phyloP scores from a whole-genome alignment of 2,888 invertebrate genomes.

The Macrostomum cliftonense region DNA sequence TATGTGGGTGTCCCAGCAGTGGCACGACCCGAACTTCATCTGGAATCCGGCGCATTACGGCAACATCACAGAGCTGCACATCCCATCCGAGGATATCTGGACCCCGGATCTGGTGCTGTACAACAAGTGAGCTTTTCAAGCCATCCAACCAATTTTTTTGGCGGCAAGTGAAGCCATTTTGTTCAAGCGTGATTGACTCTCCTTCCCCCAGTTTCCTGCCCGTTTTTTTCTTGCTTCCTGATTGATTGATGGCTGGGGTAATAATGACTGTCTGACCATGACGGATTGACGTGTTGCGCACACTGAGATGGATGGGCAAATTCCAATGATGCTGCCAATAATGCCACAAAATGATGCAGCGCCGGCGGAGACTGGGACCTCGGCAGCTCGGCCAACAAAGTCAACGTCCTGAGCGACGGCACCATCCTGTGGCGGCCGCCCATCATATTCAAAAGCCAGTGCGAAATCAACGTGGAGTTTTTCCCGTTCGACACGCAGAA shows the following conservation, averaged over 20 bases:
- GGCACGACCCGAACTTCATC: conserved; percentile 11
- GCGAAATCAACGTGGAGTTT: conserved; percentile 65
- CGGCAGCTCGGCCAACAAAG: conserved; percentile 16
- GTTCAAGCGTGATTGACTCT: too few species aligned
- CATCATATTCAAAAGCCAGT: conserved; percentile 46
- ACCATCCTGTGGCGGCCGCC: conserved; percentile 74
- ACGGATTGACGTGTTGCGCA: too few species aligned
- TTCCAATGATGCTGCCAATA: too few species aligned
- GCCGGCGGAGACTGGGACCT: conserved; percentile 13
- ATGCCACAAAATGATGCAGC: too few species aligned
- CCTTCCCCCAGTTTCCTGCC: too few species aligned
- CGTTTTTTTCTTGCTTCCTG: too few species aligned
- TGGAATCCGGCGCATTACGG: conserved; percentile 11
- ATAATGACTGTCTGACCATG: too few species aligned
- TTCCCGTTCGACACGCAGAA: conserved; percentile 77
- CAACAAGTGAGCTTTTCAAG: conserved; percentile 9
- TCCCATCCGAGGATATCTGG: conserved; percentile 12
- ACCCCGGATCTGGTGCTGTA: conserved; percentile 12
- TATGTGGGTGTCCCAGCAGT: conserved; percentile 56
- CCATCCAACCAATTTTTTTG: too few species aligned
- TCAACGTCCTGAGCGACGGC: conserved; percentile 20
- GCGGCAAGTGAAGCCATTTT: too few species aligned
- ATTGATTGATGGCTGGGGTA: too few species aligned
- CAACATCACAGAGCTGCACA: conserved; percentile 10
- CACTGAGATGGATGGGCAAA: too few species aligned